These are phyloP conservation scores for Nomada hirtipes DNA, from an alignment of 2,888 invertebrate species.

Conservation along the genomic window DNA sequence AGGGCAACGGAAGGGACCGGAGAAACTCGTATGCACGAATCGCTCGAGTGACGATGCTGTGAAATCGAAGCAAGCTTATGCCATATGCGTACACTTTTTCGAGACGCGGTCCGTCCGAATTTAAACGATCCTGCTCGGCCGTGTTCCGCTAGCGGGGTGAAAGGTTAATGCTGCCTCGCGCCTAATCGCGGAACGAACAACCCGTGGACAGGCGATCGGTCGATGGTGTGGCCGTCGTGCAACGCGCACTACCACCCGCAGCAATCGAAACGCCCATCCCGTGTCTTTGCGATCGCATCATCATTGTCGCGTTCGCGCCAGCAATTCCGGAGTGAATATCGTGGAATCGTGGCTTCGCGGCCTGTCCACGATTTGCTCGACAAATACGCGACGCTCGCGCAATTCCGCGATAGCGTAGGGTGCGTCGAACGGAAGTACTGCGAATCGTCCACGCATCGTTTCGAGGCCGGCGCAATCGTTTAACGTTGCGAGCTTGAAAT, in stretches of 20 bases:
- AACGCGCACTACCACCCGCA: slow-evolving; percentile 76
- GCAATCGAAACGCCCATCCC: slow-evolving; percentile 81
- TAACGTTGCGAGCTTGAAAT: slow-evolving; percentile 62
- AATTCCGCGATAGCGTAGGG: slow-evolving; percentile 15
- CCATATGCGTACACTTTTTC: slow-evolving; percentile 49
- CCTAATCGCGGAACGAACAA: slow-evolving; percentile 54
- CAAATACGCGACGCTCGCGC: neutral
- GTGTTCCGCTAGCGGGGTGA: no score
- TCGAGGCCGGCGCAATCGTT: slow-evolving; percentile 58
- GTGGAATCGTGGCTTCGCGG: neutral
- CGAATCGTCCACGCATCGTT: slow-evolving; percentile 49
- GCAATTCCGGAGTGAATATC: neutral
- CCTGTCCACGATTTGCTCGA: neutral
- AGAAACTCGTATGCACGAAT: slow-evolving; percentile 32
- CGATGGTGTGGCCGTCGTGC: slow-evolving; percentile 56
- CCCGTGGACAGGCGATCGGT: slow-evolving; percentile 24
- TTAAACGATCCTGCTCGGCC: neutral
- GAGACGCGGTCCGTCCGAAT: slow-evolving; percentile 50
- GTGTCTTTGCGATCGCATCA: slow-evolving; percentile 77
- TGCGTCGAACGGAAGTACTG: slow-evolving; percentile 14
- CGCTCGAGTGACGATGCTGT: slow-evolving; percentile 63
- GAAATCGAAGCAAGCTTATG: slow-evolving; percentile 68
- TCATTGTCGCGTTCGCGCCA: slow-evolving; percentile 70
- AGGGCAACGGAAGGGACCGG: slow-evolving; percentile 7
- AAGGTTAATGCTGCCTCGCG: slow-evolving; percentile 8